Conservation (phyloP, 2,888 invertebrate genomes). For the Ceriagrion tenellum region DNA sequence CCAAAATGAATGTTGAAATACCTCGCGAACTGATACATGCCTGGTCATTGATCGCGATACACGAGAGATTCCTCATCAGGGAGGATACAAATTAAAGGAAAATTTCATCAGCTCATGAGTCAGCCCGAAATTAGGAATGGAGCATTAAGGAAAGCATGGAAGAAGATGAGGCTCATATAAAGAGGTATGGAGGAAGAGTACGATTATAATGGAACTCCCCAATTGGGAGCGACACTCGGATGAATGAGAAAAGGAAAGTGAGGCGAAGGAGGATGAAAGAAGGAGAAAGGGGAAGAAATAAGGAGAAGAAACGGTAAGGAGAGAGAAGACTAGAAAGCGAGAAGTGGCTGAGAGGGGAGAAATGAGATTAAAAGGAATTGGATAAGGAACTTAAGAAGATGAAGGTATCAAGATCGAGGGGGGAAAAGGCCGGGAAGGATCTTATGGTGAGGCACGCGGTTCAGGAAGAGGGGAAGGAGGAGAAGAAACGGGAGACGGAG, state of each 20-base stretch:
- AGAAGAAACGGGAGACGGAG: neutral
- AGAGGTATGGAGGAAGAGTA: neutral
- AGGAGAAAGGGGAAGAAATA: neutral
- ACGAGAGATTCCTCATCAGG: neutral
- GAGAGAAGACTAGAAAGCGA: neutral
- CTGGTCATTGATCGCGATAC: too few relatives aligned
- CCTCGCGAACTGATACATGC: too few relatives aligned
- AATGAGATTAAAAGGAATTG: constrained; percentile 11
- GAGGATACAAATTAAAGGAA: neutral
- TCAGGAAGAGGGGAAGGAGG: neutral
- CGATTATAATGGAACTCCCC: neutral
- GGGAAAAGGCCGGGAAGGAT: neutral
- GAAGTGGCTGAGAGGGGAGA: neutral
- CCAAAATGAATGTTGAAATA: too few relatives aligned
- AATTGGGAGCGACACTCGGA: neutral
- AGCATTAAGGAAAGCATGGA: neutral
- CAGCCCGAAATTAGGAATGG: neutral
- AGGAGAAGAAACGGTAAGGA: neutral
- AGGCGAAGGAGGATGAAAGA: neutral
- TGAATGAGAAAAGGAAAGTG: neutral
- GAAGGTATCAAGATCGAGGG: neutral
- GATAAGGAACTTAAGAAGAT: constrained; percentile 43
- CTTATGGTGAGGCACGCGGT: neutral
- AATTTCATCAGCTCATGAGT: neutral
- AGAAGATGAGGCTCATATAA: neutral